Conservation (phyloP, 2,888 invertebrate genomes). For the Agonum fuliginosum region DNA sequence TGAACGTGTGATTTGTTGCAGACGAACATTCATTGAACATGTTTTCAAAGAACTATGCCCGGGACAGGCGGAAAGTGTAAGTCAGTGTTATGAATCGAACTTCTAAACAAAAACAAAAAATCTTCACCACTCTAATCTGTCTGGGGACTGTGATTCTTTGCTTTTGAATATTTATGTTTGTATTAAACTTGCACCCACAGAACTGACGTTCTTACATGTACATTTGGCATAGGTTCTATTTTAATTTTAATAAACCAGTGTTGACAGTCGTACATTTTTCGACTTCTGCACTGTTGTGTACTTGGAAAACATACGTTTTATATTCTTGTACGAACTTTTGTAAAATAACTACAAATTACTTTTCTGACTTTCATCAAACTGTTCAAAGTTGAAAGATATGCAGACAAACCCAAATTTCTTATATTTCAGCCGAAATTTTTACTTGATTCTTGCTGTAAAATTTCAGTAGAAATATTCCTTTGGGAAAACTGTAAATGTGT, state of each 20-base stretch:
- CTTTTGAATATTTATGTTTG: constrained; percentile 49
- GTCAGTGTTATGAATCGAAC: constrained; percentile 69
- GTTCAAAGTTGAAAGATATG: constrained; percentile 18
- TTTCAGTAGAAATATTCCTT: constrained; percentile 24
- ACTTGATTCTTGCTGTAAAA: constrained; percentile 13
- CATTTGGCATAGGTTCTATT: constrained; percentile 47
- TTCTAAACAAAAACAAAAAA: constrained; percentile 57
- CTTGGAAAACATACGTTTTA: constrained; percentile 50
- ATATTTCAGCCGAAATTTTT: background rate
- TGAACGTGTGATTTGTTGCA: constrained; percentile 68
- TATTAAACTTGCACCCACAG: constrained; percentile 51
- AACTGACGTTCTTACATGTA: constrained; percentile 52
- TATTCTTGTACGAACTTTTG: constrained; percentile 59
- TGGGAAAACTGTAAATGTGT: constrained; percentile 34
- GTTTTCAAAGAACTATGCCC: constrained; percentile 88
- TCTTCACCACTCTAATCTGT: constrained; percentile 53
- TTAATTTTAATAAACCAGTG: constrained; percentile 49
- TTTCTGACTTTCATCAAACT: constrained; percentile 32
- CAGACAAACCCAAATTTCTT: constrained; percentile 8
- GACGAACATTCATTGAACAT: constrained; percentile 85
- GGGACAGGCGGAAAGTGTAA: constrained; percentile 82
- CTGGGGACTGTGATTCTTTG: constrained; percentile 57
- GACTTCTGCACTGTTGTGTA: constrained; percentile 9
- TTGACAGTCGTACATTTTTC: background rate
- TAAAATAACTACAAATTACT: constrained; percentile 48